These are phyloP conservation scores for Aspidiotus rigidus DNA, from an alignment of 2,888 invertebrate genomes.

Conservation along the genomic window DNA sequence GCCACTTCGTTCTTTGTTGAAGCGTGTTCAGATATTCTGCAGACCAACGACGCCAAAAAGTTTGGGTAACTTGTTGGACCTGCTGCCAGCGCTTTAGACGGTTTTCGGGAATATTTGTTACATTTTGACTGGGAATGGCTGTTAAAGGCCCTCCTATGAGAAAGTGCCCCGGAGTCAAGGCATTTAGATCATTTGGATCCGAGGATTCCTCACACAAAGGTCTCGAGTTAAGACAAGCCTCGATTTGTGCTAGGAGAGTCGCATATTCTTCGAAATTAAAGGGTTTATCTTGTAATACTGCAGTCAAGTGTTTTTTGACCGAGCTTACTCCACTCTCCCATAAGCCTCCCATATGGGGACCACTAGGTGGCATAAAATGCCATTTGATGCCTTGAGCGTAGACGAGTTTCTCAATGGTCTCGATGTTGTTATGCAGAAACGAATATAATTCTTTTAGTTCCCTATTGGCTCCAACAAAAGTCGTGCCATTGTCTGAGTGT, in stretches of 20 bases:
- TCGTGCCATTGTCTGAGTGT: neutral
- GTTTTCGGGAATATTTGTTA: slow-evolving; percentile 29
- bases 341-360: slow-evolving; percentile 41
- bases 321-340: slow-evolving; percentile 42
- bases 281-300: slow-evolving; percentile 15
- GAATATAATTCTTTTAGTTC: neutral
- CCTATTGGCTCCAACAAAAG: neutral
- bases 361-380: slow-evolving; percentile 41
- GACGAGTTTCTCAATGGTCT: neutral
- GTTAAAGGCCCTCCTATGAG: slow-evolving; percentile 37
- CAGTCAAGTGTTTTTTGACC: slow-evolving; percentile 38
- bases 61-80: slow-evolving; percentile 34
- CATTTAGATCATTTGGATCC: slow-evolving; percentile 37
- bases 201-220: slow-evolving; percentile 37
- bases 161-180: slow-evolving; percentile 40
- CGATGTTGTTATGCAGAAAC: neutral
- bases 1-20: slow-evolving; percentile 34
- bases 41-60: slow-evolving; percentile 38
- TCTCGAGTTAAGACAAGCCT: slow-evolving; percentile 38
- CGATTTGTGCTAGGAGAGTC: slow-evolving; percentile 37
- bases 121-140: slow-evolving; percentile 34
- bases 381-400: slow-evolving; percentile 38
- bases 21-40: slow-evolving; percentile 38
- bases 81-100: slow-evolving; percentile 35
- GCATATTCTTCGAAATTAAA: slow-evolving; percentile 35